Evolutionary conservation across 2,888 invertebrate species (phyloP).

Genomic region (Belgica antarctica): DNA sequence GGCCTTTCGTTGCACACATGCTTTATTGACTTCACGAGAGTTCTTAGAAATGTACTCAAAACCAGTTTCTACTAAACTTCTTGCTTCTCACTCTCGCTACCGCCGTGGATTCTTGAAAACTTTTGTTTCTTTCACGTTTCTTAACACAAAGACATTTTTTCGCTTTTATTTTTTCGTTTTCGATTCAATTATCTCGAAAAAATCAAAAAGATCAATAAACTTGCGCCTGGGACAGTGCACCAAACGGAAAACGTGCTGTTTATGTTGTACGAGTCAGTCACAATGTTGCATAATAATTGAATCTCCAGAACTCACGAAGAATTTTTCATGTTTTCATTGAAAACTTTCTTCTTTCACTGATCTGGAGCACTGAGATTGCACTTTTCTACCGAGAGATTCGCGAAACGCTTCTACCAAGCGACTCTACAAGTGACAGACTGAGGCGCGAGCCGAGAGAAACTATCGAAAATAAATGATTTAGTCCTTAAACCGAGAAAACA

Average conservation of each 20-base stretch:
- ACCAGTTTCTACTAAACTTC: constrained; percentile 10
- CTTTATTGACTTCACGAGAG: background rate
- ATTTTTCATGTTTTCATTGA: no score
- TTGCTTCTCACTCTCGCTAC: background rate
- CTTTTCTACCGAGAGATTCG: background rate
- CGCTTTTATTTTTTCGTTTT: background rate
- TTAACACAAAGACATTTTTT: background rate
- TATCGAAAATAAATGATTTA: background rate
- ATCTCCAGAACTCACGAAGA: no score
- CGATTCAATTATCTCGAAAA: background rate
- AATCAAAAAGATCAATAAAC: constrained; percentile 21
- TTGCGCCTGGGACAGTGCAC: background rate
- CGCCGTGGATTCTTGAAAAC: no score
- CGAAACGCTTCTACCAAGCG: no score
- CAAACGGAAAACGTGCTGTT: background rate
- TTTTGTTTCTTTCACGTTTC: constrained; percentile 12
- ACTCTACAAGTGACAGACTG: background rate
- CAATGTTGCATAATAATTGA: constrained; percentile 15
- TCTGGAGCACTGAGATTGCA: background rate
- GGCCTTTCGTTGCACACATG: background rate
- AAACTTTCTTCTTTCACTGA: background rate
- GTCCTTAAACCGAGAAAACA: constrained; percentile 7
- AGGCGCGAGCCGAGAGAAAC: background rate
- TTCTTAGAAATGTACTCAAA: constrained; percentile 13
- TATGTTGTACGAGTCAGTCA: background rate